Conservation (phyloP, 2,888 invertebrate species). For the Andrena trimmerana region DNA sequence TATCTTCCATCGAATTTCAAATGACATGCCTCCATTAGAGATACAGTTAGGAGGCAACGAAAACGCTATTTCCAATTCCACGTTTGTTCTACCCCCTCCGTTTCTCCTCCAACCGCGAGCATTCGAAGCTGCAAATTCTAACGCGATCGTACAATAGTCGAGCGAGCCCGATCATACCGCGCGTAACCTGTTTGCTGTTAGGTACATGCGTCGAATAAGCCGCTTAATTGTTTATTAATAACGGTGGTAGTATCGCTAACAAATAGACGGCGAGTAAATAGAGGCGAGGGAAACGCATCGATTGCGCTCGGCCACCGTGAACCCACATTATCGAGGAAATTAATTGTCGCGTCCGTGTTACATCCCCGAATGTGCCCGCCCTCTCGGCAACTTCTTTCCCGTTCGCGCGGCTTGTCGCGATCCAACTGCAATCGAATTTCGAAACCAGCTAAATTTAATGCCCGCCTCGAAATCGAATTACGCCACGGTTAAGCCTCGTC, state of each 20-base stretch:
- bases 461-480: conserved; percentile 14
- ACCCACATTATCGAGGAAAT: conserved; percentile 49
- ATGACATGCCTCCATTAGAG: too few species aligned
- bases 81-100: neutral
- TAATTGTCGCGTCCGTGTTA: conserved; percentile 46
- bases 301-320: conserved; percentile 35
- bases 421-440: conserved; percentile 17
- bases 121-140: conserved; percentile 38
- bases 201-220: conserved; percentile 60
- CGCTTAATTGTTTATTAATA: conserved; percentile 71
- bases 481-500: neutral
- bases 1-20: too few species aligned
- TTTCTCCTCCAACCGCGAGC: neutral
- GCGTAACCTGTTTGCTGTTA: conserved; percentile 65
- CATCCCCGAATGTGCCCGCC: neutral
- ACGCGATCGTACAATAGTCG: conserved; percentile 54
- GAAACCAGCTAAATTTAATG: conserved; percentile 31
- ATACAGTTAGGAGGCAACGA: neutral
- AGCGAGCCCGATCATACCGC: conserved; percentile 49
- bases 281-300: conserved; percentile 50
- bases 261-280: conserved; percentile 58
- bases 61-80: neutral
- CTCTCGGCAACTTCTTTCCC: conserved; percentile 1
- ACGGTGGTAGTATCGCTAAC: conserved; percentile 63
- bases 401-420: conserved; percentile 15